Base-by-base conservation (phyloP, 37 sponge, comb jelly and placozoan genomes). In the Crambe crambe region DNA sequence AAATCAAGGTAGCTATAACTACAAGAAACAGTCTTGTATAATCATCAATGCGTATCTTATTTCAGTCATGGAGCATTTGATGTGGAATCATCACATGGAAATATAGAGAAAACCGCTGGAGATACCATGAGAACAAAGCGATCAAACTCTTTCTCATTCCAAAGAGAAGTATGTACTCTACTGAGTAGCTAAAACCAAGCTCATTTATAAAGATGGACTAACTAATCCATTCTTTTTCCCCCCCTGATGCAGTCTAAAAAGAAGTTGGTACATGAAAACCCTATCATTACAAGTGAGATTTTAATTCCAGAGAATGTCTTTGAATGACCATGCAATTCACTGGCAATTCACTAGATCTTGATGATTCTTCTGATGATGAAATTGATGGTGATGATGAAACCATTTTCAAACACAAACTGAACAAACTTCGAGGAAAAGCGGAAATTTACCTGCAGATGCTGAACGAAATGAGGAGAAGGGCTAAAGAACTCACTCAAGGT, bases 391-490 rank as follows among this genome's bases (percentile, higher is more conserved):
- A 87, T 59, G 75, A 80, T 8, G 71, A 85, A 37, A 74, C 75
- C 26, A 83, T 82, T 0, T 95, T 95, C 77, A 61, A 85, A 51
- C 42, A 61, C 6, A 88, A 89, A 44, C 84, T 95, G 10, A 75
- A 71, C 42, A 23, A 68, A 20, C 82, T 95, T 20, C 77, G 96
- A 26, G 70, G 64, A 30, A 79, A 89, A 30, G 85, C 96, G 42
- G 78, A 80, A 32, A 74, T 76, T 18, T 95, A 83, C 47, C 82
- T 95, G 29, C 74, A 72, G 15, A 92, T 95, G 85, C 42, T 95
- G 44, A 95, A 95, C 80, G 96, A 95, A 73, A 95, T 95, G 93
- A 86, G 96, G 79, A 63, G 85, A 35, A 84, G 90, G 27, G 47
- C 89, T 47, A 95, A 92, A 62, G 89, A 88, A 58, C 75, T 95